Base-by-base conservation (phyloP, 2,888 invertebrate genomes). In the Deladenus siricidicola region DNA sequence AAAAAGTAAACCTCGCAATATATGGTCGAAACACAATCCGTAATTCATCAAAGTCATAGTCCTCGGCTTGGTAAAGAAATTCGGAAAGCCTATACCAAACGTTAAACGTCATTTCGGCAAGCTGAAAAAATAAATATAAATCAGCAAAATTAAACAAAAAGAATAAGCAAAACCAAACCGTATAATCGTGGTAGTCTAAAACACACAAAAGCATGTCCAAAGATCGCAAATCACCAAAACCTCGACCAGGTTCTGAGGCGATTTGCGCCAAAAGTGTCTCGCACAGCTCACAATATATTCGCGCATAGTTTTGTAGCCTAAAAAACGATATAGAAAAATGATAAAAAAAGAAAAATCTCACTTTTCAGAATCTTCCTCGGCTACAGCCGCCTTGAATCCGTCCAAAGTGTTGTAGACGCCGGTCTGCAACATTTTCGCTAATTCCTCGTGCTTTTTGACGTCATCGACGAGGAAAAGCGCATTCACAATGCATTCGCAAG, bases 71-170 rank as follows among this genome's bases (percentile, higher is more conserved):
- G 80, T 93, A 96, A 3, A 98, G 83, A 75, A 89, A 88, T 81
- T 98, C 96, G 3, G 94, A 92, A 39, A 98, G 81, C 28, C 89
- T 85, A 82, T 91, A 94, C 98, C 98, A 98, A 62, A 94, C 84
- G 81, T 90, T 89, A 80, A 96, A 98, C 1, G 96, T 92, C 70
- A 94, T 89, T 75, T 86, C 86, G 14, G 86, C 85, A 17, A 87
- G 84, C 86, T 86, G 75, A 57, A 71, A 69, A 45, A 19, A 50
- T 19, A 43, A 4, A 30, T 17, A 19, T 23, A 1, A 28, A 24
- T 24, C 30, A 19, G 17, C 39, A 23, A 59, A 47, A 53, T 23
- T 24, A 39, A 28, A 39, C 6, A 14, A 24, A 19, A 29, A 6
- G 3, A 60, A 52, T 4, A 42, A 34, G 23, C 6, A 51, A 51